Conservation (phyloP, 2,797 vertebrate species). For the Phataginus tetradactyla region DNA sequence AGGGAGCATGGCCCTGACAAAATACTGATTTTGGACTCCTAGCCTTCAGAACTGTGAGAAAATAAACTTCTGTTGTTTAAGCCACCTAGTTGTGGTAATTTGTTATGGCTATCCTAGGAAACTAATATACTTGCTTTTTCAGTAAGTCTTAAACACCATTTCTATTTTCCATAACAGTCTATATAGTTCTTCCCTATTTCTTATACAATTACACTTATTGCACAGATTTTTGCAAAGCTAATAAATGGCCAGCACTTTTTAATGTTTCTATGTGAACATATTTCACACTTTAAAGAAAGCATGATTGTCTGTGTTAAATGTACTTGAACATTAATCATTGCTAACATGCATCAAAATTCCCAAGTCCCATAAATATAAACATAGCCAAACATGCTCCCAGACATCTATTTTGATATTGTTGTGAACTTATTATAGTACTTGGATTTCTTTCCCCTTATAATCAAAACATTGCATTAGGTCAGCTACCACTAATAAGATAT, state of each 20-base stretch:
- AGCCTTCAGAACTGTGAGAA: neutral
- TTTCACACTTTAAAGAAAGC: neutral
- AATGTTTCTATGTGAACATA: neutral
- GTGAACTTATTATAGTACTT: neutral
- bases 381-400: neutral
- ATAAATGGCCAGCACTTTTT: neutral
- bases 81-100: neutral
- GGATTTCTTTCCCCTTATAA: neutral
- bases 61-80: neutral
- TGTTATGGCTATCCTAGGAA: neutral
- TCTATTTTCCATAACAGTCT: neutral
- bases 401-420: neutral
- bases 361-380: neutral
- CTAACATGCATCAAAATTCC: neutral
- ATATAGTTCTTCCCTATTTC: neutral
- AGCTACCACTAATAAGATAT: neutral
- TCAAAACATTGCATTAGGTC: neutral
- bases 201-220: neutral
- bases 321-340: neutral
- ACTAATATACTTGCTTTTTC: neutral
- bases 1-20: too few relatives aligned
- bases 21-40: neutral
- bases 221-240: neutral
- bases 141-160: neutral
- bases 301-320: neutral